Evolutionary conservation across 2,797 vertebrate species (phyloP).

Genomic region (Xiphorhynchus erythropygius): DNA sequence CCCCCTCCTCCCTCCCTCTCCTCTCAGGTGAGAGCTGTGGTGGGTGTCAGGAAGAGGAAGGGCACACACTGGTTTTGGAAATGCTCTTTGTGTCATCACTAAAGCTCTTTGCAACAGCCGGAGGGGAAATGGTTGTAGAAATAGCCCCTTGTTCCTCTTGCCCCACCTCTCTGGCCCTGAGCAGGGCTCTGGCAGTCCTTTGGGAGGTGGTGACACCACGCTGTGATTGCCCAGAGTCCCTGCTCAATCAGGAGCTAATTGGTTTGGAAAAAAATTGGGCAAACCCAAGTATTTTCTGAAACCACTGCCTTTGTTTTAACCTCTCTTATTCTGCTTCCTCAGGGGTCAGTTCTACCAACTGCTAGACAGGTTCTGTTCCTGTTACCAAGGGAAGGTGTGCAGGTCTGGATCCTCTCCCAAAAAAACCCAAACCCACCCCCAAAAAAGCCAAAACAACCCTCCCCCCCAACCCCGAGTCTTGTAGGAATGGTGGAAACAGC

Average conservation of each 20-base stretch:
- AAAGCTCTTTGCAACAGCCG: not conserved
- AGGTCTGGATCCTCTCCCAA: not conserved
- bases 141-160: not conserved
- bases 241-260: not conserved
- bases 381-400: not conserved
- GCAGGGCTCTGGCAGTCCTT: not conserved
- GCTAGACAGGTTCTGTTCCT: not conserved
- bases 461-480: not conserved
- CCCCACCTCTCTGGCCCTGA: not conserved
- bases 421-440: not conserved
- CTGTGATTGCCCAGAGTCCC: not conserved
- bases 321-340: not conserved
- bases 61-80: not conserved
- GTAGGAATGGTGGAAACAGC: rapidly evolving
- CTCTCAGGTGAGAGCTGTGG: not conserved
- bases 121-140: not conserved
- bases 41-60: not conserved
- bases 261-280: not conserved
- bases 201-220: not conserved
- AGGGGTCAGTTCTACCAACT: not conserved
- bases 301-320: not conserved
- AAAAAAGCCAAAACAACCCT: not conserved
- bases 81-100: not conserved
- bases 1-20: not conserved
- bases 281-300: not conserved